phyloP scores from a whole-genome alignment of 2,797 vertebrate species.

The Saxicola maurus region DNA sequence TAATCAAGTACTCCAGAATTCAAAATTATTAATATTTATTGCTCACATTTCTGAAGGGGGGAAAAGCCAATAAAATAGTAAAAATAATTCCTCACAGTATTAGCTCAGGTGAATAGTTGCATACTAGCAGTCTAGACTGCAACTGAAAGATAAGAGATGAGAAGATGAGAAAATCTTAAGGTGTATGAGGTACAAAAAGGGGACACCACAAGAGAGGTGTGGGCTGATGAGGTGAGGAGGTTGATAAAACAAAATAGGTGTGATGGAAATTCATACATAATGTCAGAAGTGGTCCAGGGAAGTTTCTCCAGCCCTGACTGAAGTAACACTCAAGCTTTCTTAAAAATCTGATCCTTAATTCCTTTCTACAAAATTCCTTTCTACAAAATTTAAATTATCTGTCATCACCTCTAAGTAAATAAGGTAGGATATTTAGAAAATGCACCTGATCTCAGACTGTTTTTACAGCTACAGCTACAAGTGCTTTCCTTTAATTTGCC shows the following conservation, averaged over 20 bases:
- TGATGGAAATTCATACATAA: not conserved
- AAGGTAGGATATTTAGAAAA: not conserved
- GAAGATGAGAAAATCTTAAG: not conserved
- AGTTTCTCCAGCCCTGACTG: not conserved
- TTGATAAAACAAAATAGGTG: not conserved
- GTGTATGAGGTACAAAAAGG: not conserved
- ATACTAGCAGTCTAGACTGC: not conserved
- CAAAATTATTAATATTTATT: not conserved
- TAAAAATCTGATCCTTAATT: not conserved
- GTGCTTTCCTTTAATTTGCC: not conserved
- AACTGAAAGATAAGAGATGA: not conserved
- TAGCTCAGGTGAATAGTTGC: not conserved
- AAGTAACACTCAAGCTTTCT: not conserved
- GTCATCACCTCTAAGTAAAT: not conserved
- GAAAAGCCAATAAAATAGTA: not conserved
- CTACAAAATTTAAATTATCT: not conserved
- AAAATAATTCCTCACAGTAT: not conserved
- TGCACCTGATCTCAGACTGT: not conserved
- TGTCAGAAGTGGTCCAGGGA: not conserved
- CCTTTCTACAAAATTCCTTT: not conserved
- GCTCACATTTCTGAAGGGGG: not conserved
- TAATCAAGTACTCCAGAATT: not conserved
- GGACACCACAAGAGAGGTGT: not conserved
- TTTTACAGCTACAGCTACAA: not conserved
- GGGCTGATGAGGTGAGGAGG: not conserved